Evolutionary conservation across 2,113 vertebrate genomes (phyloP).

Genomic region (Rhagologus leucostigma): DNA sequence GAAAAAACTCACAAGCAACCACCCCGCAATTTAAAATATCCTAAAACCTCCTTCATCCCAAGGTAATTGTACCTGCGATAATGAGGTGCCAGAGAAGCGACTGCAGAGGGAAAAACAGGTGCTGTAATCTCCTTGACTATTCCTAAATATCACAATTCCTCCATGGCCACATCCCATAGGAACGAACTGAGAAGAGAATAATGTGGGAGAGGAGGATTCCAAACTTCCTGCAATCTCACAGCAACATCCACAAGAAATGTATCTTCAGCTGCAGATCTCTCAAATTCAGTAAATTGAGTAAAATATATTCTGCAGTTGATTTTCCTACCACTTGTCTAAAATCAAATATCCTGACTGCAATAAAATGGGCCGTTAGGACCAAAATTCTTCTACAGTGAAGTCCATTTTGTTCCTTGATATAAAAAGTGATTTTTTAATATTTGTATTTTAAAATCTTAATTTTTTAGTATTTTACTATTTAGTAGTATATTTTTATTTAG

Average conservation of each 20-base stretch:
- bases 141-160: background rate
- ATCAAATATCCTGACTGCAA: background rate
- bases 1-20: background rate
- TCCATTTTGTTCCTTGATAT: background rate
- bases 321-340: background rate
- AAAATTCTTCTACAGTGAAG: background rate
- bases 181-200: background rate
- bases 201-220: background rate
- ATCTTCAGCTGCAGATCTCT: background rate
- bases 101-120: background rate
- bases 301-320: background rate
- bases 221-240: background rate
- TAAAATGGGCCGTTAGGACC: background rate
- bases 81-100: background rate
- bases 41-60: background rate
- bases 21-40: background rate
- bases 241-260: background rate
- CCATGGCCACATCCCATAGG: background rate
- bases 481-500: no score
- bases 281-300: background rate
- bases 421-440: background rate
- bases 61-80: background rate
- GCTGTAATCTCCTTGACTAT: background rate
- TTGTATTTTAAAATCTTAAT: fast-evolving
- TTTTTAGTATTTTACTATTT: no score